A percentile compares a stretch with the other conserved stretches of the same genome.
Evolutionary conservation across 1,140 invertebrate genomes (phyloP).

Genomic region (Pteromalus puparum): DNA sequence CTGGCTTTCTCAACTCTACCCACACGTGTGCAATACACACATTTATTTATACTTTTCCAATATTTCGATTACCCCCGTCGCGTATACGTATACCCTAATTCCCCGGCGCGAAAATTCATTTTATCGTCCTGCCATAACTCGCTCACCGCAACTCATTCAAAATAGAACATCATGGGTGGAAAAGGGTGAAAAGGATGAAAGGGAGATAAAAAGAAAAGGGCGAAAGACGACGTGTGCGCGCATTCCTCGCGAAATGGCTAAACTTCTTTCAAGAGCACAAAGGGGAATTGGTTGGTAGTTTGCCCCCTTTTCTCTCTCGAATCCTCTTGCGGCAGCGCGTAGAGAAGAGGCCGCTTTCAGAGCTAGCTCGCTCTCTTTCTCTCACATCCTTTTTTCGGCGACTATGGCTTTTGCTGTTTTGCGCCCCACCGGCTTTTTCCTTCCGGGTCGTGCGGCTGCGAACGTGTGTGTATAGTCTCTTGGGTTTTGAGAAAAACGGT

Average conservation of each 20-base stretch:
- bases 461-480: not conserved
- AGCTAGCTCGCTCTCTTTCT: too few species aligned
- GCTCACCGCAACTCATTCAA: not conserved
- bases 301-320: not conserved
- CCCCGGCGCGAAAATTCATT: conserved; percentile 61
- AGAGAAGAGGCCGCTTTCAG: not conserved
- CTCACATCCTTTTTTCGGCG: not conserved
- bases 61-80: conserved; percentile 50
- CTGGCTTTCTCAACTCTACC: not conserved
- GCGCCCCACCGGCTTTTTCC: conserved; percentile 9
- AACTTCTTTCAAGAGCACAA: conserved; percentile 47
- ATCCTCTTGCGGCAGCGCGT: not conserved
- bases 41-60: conserved; percentile 63
- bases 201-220: not conserved
- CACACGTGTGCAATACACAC: not conserved
- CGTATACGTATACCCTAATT: conserved; percentile 56
- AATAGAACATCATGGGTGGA: not conserved
- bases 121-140: conserved; percentile 33
- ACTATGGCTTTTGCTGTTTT: conserved; percentile 12
- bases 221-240: not conserved
- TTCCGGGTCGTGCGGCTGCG: not conserved
- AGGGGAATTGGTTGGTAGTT: conserved; percentile 24
- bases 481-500: not conserved
- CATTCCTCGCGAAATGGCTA: conserved; percentile 42
- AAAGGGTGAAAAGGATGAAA: not conserved